Base-by-base conservation (phyloP, 53 echinoderm and acorn worm species). In the Crossaster papposus region DNA sequence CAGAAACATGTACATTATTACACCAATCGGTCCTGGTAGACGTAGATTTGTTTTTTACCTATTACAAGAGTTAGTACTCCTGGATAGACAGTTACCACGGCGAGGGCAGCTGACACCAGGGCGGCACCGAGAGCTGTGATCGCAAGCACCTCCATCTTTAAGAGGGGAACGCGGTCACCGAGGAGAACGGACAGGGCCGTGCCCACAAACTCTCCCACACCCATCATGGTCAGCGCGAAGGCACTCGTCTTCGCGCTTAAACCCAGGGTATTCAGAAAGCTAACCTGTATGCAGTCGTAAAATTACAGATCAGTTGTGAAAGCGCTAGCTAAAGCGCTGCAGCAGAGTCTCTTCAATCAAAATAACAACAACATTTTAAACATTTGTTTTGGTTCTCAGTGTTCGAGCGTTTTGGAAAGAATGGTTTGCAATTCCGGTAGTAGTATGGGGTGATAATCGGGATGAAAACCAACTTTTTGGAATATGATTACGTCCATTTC, bases 201-300 rank as follows among this genome's bases (percentile, higher is more conserved):
- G 77, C 87, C 87, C 75, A 74, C 87, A 18, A 87, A 62, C 77
- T 87, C 87, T 35, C 87, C 87, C 5, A 87, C 87, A 14, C 87
- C 87, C 87, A 87, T 87, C 87, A 87, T 87, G 77, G 77, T 87
- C 87, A 87, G 87, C 76, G 77, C 77, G 77, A 87, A 87, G 87
- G 87, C 87, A 87, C 76, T 76, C 35, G 87, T 87, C 87, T 75
- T 87, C 87, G 77, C 87, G 77, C 87, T 87, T 37, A 87, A 87
- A 32, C 87, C 87, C 24, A 87, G 74, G 87, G 87, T 74, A 26
- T 77, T 87, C 76, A 87, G 87, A 87, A 87, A 87, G 87, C 87
- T 87, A 36, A 87, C 87, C 87, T 87, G 87, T 34, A 73, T 54
- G 44, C 44, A 24, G 78, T 71, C 85, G 85, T 85, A 85, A 85